A percentile compares a stretch with the other conserved stretches of the same genome.
Evolutionary conservation across 1,140 invertebrate species (phyloP).

Genomic region (Zophobas atratus): DNA sequence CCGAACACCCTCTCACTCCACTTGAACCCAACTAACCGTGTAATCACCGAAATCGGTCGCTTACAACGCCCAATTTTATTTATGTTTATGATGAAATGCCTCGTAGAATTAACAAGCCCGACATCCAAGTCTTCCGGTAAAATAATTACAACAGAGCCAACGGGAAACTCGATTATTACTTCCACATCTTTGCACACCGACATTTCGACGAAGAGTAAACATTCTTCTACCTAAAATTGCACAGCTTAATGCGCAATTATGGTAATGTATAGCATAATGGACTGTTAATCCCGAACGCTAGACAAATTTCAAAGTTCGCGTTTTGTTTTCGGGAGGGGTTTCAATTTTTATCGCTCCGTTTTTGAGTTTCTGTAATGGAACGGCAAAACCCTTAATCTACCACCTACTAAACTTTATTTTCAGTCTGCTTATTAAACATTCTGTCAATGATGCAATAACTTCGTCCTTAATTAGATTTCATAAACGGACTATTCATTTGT

Average conservation of each 20-base stretch:
- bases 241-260: not conserved
- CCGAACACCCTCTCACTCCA: not conserved
- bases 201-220: constrained; percentile 1
- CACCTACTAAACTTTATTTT: no score
- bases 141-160: constrained; percentile 10
- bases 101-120: constrained; percentile 13
- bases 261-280: no score
- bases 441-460: no score
- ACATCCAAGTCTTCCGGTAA: constrained; percentile 12
- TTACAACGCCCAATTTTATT: constrained; percentile 2
- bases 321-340: no score
- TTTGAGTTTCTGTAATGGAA: no score
- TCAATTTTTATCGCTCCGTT: no score
- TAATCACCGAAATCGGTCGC: constrained; percentile 27
- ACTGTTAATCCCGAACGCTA: no score
- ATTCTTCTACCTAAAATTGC: constrained; percentile 2
- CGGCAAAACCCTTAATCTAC: no score
- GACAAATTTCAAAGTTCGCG: no score
- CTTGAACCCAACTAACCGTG: constrained; percentile 24
- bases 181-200: constrained; percentile 13
- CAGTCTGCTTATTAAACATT: no score
- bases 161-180: constrained; percentile 22
- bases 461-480: no score
- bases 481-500: no score
- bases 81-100: constrained; percentile 6